A percentile compares a stretch with the other conserved stretches of the same genome.
These are phyloP conservation scores for Dendronephthya gigantea DNA, from an alignment of 64 coral and sea anemone species.

Conservation along the genomic window DNA sequence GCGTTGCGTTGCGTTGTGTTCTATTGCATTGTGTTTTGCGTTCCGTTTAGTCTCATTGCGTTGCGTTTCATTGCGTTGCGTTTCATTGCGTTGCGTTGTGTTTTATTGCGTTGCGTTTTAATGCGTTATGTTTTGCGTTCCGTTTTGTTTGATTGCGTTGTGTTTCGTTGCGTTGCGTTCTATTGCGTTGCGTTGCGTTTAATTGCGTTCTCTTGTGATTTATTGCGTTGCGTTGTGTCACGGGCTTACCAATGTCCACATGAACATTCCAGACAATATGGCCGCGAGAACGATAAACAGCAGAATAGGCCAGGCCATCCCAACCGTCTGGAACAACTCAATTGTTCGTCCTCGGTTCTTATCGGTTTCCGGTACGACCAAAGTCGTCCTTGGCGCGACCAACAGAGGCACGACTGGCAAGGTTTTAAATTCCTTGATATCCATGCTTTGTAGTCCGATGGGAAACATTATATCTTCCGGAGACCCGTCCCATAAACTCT, in stretches of 20 bases:
- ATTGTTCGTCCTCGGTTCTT: conserved; percentile 37
- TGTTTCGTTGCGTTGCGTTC: neutral
- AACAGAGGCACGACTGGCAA: neutral
- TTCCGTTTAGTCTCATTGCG: too few species aligned
- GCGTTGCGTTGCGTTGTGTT: too few species aligned
- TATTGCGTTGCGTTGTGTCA: neutral
- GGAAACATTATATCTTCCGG: neutral
- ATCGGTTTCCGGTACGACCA: neutral
- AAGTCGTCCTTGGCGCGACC: neutral
- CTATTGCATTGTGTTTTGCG: too few species aligned
- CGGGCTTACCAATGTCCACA: conserved; percentile 77
- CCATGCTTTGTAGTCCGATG: neutral
- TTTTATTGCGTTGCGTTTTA: too few species aligned
- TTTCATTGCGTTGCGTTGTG: too few species aligned
- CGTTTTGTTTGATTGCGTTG: too few species aligned
- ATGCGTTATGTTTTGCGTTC: too few species aligned
- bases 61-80: too few species aligned
- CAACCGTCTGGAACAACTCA: conserved; percentile 62
- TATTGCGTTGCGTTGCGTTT: neutral
- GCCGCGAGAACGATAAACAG: conserved; percentile 87
- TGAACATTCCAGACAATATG: conserved; percentile 80
- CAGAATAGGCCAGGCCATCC: conserved; percentile 83
- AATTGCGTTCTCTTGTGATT: neutral
- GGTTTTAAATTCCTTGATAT: neutral
- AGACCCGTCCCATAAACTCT: neutral